These are phyloP conservation scores for Pelmatolapia mariae DNA, from an alignment of 2,113 vertebrate genomes.

Conservation along the genomic window DNA sequence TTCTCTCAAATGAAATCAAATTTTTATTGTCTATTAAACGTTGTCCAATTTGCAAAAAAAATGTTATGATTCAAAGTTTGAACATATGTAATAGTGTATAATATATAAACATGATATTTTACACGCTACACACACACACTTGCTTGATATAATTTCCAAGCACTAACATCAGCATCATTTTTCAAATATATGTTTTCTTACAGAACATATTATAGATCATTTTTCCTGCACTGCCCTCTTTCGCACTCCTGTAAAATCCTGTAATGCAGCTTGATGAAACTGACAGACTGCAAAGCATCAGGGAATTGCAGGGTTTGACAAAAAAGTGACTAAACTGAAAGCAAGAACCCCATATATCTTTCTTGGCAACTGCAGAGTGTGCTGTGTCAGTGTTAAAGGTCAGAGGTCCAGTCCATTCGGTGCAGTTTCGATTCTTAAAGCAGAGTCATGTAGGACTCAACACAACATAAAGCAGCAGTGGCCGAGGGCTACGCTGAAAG, in stretches of 20 bases:
- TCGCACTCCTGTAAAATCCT: neutral
- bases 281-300: slow-evolving; percentile 11
- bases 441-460: neutral
- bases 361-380: slow-evolving; percentile 27
- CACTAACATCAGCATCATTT: neutral
- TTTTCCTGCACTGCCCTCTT: neutral
- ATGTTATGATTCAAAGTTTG: neutral
- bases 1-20: neutral
- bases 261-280: neutral
- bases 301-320: slow-evolving; percentile 47
- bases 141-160: neutral
- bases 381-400: slow-evolving; percentile 33
- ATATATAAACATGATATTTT: neutral
- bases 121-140: neutral
- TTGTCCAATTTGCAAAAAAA: neutral
- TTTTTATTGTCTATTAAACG: neutral
- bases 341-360: slow-evolving; percentile 22
- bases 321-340: slow-evolving; percentile 52
- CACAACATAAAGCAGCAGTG: neutral
- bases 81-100: neutral
- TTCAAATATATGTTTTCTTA: neutral
- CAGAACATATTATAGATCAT: neutral
- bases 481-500: neutral
- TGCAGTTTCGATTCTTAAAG: neutral
- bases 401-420: slow-evolving; percentile 38